A percentile compares a stretch with the other conserved stretches of the same genome.
Conservation (phyloP, 2,113 vertebrate species). For the Podilymbus podiceps region DNA sequence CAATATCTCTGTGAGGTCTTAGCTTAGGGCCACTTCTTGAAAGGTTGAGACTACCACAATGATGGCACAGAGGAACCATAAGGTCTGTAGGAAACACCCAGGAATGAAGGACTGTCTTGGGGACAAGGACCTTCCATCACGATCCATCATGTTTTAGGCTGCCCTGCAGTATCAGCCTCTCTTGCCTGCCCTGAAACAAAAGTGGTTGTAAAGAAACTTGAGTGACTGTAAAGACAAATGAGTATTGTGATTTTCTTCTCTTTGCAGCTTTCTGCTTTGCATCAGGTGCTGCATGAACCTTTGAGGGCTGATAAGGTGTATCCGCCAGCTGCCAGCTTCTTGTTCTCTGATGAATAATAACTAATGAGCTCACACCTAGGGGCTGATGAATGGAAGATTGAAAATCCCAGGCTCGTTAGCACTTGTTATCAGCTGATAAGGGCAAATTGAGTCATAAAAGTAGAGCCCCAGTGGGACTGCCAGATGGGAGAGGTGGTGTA, state of each 20-base stretch:
- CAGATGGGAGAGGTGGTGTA: neutral
- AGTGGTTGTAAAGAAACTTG: neutral
- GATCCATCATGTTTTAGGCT: accelerated
- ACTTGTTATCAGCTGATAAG: slow-evolving; percentile 67
- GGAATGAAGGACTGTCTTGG: neutral
- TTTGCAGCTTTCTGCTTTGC: slow-evolving; percentile 48
- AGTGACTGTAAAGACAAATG: neutral
- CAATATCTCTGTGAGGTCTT: neutral
- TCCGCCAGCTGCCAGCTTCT: neutral
- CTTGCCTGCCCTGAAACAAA: neutral
- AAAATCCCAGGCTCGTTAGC: slow-evolving; percentile 51
- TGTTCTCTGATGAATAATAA: slow-evolving; percentile 61
- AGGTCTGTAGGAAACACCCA: neutral
- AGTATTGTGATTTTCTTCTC: slow-evolving; percentile 13
- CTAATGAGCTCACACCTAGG: slow-evolving; percentile 53
- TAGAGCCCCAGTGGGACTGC: neutral
- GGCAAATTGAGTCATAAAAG: slow-evolving; percentile 53
- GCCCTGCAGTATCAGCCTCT: neutral
- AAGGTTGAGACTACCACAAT: neutral
- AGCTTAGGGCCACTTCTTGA: neutral
- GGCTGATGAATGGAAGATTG: slow-evolving; percentile 44
- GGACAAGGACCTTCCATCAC: neutral
- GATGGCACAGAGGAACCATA: neutral
- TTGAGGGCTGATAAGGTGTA: slow-evolving; percentile 55
- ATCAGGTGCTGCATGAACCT: slow-evolving; percentile 24